Evolutionary conservation across 2,113 vertebrate genomes (phyloP).

Genomic region (Clarias batrachus): DNA sequence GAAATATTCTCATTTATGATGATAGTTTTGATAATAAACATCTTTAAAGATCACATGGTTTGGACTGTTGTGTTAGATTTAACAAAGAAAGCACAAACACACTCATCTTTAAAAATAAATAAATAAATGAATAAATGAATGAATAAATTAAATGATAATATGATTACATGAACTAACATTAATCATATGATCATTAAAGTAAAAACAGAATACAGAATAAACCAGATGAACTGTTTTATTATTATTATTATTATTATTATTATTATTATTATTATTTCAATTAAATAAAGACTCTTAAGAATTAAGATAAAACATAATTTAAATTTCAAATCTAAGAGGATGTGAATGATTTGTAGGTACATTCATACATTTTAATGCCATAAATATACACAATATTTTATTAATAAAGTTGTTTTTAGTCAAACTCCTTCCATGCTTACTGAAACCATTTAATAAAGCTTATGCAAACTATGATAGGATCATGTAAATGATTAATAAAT

Average conservation of each 20-base stretch:
- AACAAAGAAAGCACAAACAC: not conserved
- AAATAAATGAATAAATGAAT: not conserved
- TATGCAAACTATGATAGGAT: not conserved
- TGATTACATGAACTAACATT: not conserved
- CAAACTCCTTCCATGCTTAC: not conserved
- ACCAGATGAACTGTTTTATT: not conserved
- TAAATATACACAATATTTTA: not conserved
- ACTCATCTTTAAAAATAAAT: not conserved
- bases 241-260: too few species aligned
- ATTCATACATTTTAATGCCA: not conserved
- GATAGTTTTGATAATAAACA: conserved; percentile 40
- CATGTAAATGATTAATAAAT: too few species aligned
- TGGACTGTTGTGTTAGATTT: not conserved
- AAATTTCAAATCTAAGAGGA: not conserved
- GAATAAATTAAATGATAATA: not conserved
- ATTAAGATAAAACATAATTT: not conserved
- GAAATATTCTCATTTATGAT: conserved; percentile 4
- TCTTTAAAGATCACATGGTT: not conserved
- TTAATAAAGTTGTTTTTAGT: not conserved
- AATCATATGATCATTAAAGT: not conserved
- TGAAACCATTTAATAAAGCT: not conserved
- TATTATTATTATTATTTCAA: not conserved
- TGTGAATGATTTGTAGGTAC: not conserved
- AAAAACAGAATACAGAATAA: not conserved
- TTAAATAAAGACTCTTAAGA: not conserved